These are phyloP conservation scores for Epizoanthus stellaris DNA, from an alignment of 92 coral and sea anemone genomes.

Conservation along the genomic window DNA sequence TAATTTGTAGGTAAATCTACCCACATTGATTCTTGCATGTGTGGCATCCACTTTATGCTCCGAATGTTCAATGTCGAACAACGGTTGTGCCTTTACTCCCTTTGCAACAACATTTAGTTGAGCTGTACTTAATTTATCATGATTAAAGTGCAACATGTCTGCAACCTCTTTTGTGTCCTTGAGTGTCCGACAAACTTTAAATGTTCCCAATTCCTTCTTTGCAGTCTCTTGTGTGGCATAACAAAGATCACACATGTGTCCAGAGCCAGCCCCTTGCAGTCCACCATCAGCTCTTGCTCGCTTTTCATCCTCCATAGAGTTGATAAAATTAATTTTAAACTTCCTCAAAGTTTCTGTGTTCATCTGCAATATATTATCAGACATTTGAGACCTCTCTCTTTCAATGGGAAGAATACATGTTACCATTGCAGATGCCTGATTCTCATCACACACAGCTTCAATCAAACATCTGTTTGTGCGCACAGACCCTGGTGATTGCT, in stretches of 20 bases:
- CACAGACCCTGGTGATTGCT: constrained; percentile 48
- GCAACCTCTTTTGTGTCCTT: constrained; percentile 50
- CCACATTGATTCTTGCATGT: too few relatives aligned
- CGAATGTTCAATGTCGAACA: too few relatives aligned
- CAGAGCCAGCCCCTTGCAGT: constrained; percentile 47
- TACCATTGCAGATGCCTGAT: constrained; percentile 52
- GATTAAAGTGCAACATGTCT: constrained; percentile 43
- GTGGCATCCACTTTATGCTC: too few relatives aligned
- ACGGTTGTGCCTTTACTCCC: too few relatives aligned
- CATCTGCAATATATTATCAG: constrained; percentile 11
- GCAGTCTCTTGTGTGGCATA: constrained; percentile 55
- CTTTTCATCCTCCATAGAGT: constrained; percentile 50
- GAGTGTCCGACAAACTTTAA: constrained; percentile 35
- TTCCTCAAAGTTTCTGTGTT: constrained; percentile 18
- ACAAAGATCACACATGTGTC: constrained; percentile 47
- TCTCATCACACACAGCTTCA: constrained; percentile 46
- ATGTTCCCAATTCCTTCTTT: constrained; percentile 39
- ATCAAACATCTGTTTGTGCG: constrained; percentile 37
- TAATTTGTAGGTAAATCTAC: constrained; percentile 31
- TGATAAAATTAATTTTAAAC: constrained; percentile 35
- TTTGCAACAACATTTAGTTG: too few relatives aligned
- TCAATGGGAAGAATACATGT: constrained; percentile 41
- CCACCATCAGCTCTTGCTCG: background rate
- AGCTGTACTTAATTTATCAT: background rate
- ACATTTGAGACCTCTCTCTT: constrained; percentile 20